Evolutionary conservation across 2,888 invertebrate genomes (phyloP), one percentile per base, ranked within the genome.

Genomic region (Cephus rjabovi): DNA sequence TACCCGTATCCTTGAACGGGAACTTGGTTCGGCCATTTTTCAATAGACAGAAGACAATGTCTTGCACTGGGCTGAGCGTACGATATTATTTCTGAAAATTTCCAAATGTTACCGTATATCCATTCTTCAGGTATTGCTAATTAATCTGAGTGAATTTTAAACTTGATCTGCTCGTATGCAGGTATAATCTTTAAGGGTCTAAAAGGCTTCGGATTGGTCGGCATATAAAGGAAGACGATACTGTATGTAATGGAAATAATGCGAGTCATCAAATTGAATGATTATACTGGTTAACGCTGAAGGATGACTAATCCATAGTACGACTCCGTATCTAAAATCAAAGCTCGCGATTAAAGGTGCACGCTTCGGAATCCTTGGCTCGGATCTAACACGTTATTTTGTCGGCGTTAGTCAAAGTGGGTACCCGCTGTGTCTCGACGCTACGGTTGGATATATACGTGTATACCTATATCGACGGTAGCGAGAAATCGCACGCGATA

Each of bases 401-500:
- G 56, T 23, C 56, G 56, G 56, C 56, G 9, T 56, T 23, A 56
- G 56, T 56, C 56, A 56, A 56, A 56, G 56, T 56, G 9, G 56
- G 23, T 23, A 56, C 56, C 56, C 56, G 56, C 56, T 56, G 56
- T 23, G 56, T 56, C 56, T 56, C 56, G 56, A 56, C 56, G 56
- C 56, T 56, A 1, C 56, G 23, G 23, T 56, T 56, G 1, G 23
- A 23, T 23, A 56, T 56, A 56, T 56, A 23, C 56, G 56, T 56
- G 56, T 56, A 56, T 56, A 56, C 23, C 56, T 56, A 23, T 56
- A 56, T 23, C 23, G n/a, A 31, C 77, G 15, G 35, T 23, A 86
- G 86, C 83, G 80, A 86, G 85, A 85, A 87, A 87, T 87, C 87
- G 84, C 84, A 82, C 80, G 86, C 86, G 88, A 87, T 87, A 87